Conservation (phyloP, 2,113 vertebrate genomes). For the Periophthalmodon schlosseri region DNA sequence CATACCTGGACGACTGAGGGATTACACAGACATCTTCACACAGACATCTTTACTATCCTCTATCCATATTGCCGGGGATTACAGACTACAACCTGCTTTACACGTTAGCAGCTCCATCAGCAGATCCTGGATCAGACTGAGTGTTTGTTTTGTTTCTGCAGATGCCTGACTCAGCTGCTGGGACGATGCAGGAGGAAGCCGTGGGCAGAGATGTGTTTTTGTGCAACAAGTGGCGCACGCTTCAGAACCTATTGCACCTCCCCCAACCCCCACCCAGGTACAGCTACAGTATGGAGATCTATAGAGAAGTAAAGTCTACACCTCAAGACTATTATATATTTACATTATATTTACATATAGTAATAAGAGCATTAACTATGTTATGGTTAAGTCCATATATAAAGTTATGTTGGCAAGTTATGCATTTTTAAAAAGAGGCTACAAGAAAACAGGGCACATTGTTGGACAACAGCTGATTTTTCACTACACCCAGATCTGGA, state of each 20-base stretch:
- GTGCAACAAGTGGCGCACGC: conserved; percentile 18
- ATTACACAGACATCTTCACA: no score
- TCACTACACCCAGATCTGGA: not conserved
- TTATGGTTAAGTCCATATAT: no score
- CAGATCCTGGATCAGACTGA: not conserved
- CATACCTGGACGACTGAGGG: no score
- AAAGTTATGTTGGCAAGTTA: no score
- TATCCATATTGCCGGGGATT: not conserved
- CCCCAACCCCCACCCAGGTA: conserved; percentile 51
- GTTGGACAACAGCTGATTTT: not conserved
- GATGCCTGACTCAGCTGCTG: conserved; percentile 34
- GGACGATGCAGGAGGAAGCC: conserved; percentile 50
- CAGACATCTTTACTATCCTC: not conserved
- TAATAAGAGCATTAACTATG: no score
- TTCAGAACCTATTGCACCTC: conserved; percentile 45
- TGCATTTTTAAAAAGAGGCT: not conserved
- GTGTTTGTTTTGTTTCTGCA: conserved; percentile 23
- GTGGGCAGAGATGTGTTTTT: conserved; percentile 9
- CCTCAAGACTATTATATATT: no score
- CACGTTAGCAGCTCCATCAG: conserved; percentile 8
- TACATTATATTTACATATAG: not conserved
- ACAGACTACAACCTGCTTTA: conserved; percentile 6
- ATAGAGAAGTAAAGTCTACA: not conserved
- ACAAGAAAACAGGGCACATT: not conserved
- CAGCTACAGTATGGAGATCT: no score